Percentiles rank a stretch among this genome's conserved stretches.
These are phyloP conservation scores for Cyprinodon brontotheroides DNA, from an alignment of 2,113 vertebrate genomes.

Conservation along the genomic window DNA sequence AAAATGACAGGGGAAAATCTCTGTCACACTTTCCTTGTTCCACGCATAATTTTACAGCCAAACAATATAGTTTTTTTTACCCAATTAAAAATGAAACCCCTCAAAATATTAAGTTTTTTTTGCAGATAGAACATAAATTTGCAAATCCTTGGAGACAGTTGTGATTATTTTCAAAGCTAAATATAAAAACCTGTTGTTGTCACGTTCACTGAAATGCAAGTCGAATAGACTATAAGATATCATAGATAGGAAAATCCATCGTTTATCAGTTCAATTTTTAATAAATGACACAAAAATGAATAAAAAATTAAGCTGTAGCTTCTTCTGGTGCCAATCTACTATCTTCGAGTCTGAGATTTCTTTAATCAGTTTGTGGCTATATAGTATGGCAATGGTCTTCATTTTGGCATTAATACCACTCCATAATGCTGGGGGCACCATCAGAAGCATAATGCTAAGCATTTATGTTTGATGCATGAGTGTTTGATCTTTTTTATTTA, in stretches of 20 bases:
- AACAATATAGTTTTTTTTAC: not conserved
- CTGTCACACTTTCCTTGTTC: not conserved
- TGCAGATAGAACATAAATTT: not conserved
- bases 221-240: too few relatives aligned
- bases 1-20: not conserved
- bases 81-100: not conserved
- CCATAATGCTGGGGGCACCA: too few relatives aligned
- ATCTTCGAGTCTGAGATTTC: not conserved
- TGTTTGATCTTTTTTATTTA: too few relatives aligned
- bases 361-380: not conserved
- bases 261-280: not conserved
- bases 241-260: too few relatives aligned
- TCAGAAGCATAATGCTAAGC: too few relatives aligned
- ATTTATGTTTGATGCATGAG: too few relatives aligned
- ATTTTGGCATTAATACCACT: too few relatives aligned
- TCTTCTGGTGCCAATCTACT: too few relatives aligned
- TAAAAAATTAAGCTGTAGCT: not conserved
- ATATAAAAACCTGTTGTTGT: too few relatives aligned
- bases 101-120: not conserved
- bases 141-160: not conserved
- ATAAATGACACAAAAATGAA: not conserved
- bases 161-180: too few relatives aligned
- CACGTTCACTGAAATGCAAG: too few relatives aligned
- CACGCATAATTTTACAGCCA: not conserved
- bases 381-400: too few relatives aligned